Conservation (phyloP, 2,113 vertebrate genomes). For the Centropus unirufus region DNA sequence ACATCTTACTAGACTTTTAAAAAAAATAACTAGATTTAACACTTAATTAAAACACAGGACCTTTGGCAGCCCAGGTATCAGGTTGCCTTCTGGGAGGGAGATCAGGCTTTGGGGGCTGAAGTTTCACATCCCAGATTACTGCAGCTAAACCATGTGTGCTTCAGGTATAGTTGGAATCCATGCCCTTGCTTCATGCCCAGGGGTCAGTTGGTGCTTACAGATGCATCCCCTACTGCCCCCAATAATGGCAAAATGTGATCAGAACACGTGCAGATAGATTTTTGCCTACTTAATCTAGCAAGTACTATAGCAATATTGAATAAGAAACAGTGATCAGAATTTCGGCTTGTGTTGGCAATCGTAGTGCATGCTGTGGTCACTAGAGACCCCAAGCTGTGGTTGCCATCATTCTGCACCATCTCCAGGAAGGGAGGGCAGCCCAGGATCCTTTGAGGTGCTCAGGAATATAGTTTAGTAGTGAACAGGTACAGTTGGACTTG, state of each 20-base stretch:
- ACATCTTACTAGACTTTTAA: not conserved
- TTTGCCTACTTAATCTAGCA: fast-evolving
- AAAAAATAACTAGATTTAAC: constrained; percentile 14
- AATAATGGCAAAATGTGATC: not conserved
- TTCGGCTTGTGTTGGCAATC: not conserved
- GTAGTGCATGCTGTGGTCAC: fast-evolving
- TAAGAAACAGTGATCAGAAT: not conserved
- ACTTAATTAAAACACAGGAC: constrained; percentile 54
- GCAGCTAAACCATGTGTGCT: not conserved
- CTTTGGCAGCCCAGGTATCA: constrained; percentile 20
- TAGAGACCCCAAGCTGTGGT: not conserved
- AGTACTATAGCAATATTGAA: not conserved
- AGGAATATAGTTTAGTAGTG: too few species aligned
- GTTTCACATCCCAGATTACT: not conserved
- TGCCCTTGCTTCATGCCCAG: not conserved
- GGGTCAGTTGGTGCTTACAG: not conserved
- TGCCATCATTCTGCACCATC: not conserved
- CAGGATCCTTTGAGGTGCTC: not conserved
- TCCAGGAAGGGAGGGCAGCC: not conserved
- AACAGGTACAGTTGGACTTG: too few species aligned
- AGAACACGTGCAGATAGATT: fast-evolving
- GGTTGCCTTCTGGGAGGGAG: constrained; percentile 21
- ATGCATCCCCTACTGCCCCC: not conserved
- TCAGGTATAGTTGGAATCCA: fast-evolving
- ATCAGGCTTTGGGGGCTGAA: not conserved